phyloP scores from a whole-genome alignment of 2,797 vertebrate species.

The Huso huso region DNA sequence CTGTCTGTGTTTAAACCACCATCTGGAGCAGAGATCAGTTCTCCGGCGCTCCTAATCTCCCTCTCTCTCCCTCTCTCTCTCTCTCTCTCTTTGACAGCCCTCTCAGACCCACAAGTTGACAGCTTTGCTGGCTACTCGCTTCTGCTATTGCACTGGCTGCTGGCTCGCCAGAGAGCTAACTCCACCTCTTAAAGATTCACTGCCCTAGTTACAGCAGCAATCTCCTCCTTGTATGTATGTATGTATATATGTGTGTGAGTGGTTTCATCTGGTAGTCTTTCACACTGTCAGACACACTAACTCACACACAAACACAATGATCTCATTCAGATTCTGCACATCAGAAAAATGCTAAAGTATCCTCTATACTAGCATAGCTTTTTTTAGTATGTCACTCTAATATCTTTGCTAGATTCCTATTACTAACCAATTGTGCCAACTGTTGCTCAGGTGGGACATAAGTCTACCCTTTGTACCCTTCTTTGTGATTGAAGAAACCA shows the following conservation, averaged over 20 bases:
- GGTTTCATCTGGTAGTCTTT: conserved; percentile 4
- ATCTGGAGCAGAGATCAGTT: conserved; percentile 61
- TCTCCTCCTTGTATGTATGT: neutral
- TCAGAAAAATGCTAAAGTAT: neutral
- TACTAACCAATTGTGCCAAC: too few species aligned
- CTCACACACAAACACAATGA: neutral
- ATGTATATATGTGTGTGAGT: neutral
- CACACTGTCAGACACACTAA: neutral
- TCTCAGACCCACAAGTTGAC: conserved; percentile 35
- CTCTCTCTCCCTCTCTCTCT: conserved; percentile 30
- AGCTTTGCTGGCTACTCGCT: conserved; percentile 29
- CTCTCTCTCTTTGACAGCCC: conserved; percentile 27
- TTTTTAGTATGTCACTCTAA: too few species aligned
- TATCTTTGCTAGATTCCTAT: too few species aligned
- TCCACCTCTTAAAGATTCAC: conserved; percentile 16
- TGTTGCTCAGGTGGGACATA: too few species aligned
- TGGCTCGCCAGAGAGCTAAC: conserved; percentile 15
- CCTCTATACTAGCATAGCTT: too few species aligned
- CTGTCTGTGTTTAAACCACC: conserved; percentile 75
- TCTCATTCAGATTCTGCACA: neutral
- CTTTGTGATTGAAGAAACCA: too few species aligned
- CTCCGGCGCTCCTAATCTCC: conserved; percentile 36
- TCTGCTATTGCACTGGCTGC: conserved; percentile 27
- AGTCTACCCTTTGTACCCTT: too few species aligned
- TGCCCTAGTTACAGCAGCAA: conserved; percentile 4